These are phyloP conservation scores for Pomacea canaliculata DNA, from an alignment of 2,888 invertebrate species.

Conservation along the genomic window DNA sequence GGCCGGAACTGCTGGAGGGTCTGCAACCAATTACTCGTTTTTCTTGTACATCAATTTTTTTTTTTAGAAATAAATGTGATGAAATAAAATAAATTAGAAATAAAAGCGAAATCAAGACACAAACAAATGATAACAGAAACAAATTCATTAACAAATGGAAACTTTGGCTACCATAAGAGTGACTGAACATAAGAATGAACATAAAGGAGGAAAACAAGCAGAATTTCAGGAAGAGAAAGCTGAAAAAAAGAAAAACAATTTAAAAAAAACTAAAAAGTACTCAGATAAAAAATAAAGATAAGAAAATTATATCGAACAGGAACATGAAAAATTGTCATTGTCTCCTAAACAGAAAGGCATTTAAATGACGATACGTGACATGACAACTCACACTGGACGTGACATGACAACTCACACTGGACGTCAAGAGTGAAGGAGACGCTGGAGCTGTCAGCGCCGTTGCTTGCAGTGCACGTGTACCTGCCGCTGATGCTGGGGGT, in stretches of 20 bases:
- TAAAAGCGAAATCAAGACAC: background rate
- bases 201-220: too few relatives aligned
- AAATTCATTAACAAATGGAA: background rate
- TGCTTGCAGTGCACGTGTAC: slow-evolving; percentile 27
- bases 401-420: slow-evolving; percentile 8
- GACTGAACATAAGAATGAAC: too few relatives aligned
- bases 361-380: too few relatives aligned
- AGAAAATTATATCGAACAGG: too few relatives aligned
- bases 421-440: slow-evolving; percentile 19
- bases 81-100: background rate
- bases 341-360: too few relatives aligned
- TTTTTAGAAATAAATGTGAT: background rate
- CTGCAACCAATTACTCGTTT: background rate
- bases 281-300: background rate
- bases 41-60: background rate
- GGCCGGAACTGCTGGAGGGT: slow-evolving; percentile 9
- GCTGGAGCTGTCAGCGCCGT: slow-evolving; percentile 20
- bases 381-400: too few relatives aligned
- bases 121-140: background rate
- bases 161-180: background rate
- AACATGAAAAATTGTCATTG: too few relatives aligned
- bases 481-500: slow-evolving; percentile 2
- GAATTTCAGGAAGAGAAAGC: too few relatives aligned
- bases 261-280: too few relatives aligned
- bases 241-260: background rate